Evolutionary conservation across 1,140 invertebrate species (phyloP).

Genomic region (Microplitis mediator): DNA sequence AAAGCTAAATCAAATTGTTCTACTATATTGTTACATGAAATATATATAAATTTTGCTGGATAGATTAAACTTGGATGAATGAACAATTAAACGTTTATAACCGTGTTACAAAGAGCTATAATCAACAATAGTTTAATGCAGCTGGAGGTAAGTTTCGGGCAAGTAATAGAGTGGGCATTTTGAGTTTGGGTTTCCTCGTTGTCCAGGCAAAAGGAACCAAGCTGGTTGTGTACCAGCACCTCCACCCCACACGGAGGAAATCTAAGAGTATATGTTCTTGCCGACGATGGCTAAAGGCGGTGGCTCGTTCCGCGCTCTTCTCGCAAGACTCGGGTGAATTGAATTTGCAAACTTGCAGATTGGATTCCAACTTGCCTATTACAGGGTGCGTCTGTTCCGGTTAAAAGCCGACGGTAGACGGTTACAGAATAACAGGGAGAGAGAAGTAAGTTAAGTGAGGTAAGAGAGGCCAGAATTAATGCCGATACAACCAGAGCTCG

Average conservation of each 20-base stretch:
- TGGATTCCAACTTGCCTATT: conserved; percentile 65
- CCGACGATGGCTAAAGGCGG: conserved; percentile 23
- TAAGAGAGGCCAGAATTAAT: conserved; percentile 53
- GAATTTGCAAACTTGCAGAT: conserved; percentile 66
- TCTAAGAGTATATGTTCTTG: conserved; percentile 12
- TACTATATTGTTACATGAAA: no score
- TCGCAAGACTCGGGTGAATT: conserved; percentile 53
- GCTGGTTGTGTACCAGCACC: background rate
- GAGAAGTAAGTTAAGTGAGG: background rate
- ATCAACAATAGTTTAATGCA: no score
- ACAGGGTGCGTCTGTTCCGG: conserved; percentile 65
- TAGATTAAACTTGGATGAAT: no score
- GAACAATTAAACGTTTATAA: no score
- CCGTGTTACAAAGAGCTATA: no score
- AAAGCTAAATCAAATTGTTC: background rate
- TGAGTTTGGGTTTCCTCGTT: background rate
- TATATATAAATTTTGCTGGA: no score
- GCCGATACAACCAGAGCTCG: conserved; percentile 59
- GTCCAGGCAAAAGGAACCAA: conserved; percentile 14
- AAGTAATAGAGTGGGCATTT: no score
- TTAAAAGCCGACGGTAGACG: conserved; percentile 54
- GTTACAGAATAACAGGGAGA: conserved; percentile 4
- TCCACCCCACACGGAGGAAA: background rate
- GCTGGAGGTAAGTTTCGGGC: no score
- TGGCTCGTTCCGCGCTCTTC: conserved; percentile 24